Conservation (phyloP, 2,797 vertebrate species). For the Acipenser transmontanus region DNA sequence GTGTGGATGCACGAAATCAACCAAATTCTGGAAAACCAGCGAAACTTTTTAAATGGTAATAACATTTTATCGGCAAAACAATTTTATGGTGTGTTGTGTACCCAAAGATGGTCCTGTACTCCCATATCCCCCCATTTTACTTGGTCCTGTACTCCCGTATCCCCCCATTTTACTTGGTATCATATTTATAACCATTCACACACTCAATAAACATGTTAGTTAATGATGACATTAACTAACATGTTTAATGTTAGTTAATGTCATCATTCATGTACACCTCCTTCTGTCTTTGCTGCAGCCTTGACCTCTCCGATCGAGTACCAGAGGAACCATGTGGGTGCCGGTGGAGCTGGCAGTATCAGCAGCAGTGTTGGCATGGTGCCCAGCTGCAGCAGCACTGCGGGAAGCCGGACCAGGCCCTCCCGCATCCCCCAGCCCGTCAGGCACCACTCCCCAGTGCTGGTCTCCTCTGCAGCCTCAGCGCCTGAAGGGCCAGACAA, state of each 20-base stretch:
- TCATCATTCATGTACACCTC: too few species aligned
- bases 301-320: conserved; percentile 91
- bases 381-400: conserved; percentile 57
- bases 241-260: too few species aligned
- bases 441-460: conserved; percentile 85
- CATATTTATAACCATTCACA: too few species aligned
- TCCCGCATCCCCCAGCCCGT: conserved; percentile 96
- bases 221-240: too few species aligned
- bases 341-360: conserved; percentile 30
- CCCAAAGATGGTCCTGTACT: background rate
- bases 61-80: too few species aligned
- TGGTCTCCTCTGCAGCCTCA: conserved; percentile 77
- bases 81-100: too few species aligned
- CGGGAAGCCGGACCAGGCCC: conserved; percentile 80
- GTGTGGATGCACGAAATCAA: conserved; percentile 94
- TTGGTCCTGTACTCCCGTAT: background rate
- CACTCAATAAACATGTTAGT: too few species aligned
- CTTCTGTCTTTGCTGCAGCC: conserved; percentile 49
- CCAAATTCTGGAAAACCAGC: conserved; percentile 95
- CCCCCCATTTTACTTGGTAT: too few species aligned
- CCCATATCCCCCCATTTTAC: background rate
- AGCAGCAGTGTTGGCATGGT: conserved; percentile 41
- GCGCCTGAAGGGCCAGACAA: conserved; percentile 88
- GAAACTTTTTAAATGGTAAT: conserved; percentile 92
- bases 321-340: conserved; percentile 89